Conservation (phyloP, 1,140 invertebrate genomes). For the Diachasmimorpha longicaudata region DNA sequence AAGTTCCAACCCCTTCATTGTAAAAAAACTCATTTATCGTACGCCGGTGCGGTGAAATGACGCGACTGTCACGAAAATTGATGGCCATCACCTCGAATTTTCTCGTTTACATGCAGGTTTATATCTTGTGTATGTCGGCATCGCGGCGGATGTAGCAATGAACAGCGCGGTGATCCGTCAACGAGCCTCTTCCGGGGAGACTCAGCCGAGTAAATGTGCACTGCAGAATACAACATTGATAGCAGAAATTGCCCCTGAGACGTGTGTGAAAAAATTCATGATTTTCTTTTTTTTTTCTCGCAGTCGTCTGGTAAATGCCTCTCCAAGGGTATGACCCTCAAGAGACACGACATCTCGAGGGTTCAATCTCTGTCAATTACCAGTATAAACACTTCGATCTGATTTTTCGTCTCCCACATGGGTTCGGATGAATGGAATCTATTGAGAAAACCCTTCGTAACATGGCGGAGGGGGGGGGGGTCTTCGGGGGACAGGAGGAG, state of each 20-base stretch:
- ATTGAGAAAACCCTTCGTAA: neutral
- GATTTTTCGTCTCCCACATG: neutral
- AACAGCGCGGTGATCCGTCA: neutral
- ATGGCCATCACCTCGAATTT: neutral
- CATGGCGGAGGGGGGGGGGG: too few relatives aligned
- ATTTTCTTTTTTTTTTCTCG: neutral
- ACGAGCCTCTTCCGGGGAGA: constrained; percentile 12
- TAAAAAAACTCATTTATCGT: neutral
- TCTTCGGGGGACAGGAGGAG: too few relatives aligned
- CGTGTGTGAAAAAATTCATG: neutral
- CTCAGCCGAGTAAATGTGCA: neutral
- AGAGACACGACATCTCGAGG: neutral
- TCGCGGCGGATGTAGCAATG: constrained; percentile 11
- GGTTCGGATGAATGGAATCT: neutral
- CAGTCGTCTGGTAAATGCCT: neutral
- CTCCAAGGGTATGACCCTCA: neutral
- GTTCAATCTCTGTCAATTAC: neutral
- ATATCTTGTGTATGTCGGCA: neutral
- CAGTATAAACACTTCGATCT: neutral
- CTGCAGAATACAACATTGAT: neutral
- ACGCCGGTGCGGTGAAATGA: too few relatives aligned
- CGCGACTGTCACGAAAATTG: too few relatives aligned
- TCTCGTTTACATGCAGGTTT: neutral
- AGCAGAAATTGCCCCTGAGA: neutral
- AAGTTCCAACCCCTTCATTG: neutral